Evolutionary conservation across 1,140 invertebrate genomes (phyloP).

Genomic region (Andricus grossulariae): DNA sequence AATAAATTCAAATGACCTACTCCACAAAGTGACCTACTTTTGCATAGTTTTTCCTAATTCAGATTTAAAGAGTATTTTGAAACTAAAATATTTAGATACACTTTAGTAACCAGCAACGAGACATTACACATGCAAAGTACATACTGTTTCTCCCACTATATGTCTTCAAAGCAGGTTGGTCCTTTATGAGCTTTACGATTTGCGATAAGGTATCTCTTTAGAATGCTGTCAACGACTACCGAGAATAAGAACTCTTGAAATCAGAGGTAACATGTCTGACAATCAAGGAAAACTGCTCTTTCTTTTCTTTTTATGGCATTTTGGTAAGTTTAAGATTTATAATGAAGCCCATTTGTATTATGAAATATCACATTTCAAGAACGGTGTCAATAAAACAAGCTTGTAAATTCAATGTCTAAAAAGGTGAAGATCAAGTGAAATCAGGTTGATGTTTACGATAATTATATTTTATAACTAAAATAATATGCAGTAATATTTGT

Average conservation of each 20-base stretch:
- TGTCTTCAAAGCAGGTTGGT: not conserved
- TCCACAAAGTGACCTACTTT: too few species aligned
- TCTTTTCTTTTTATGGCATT: not conserved
- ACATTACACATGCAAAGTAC: too few species aligned
- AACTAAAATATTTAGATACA: too few species aligned
- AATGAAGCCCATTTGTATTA: not conserved
- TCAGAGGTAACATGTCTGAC: slow-evolving; percentile 14
- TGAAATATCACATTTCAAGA: not conserved
- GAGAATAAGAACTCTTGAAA: slow-evolving; percentile 10
- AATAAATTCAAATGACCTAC: too few species aligned
- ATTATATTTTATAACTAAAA: too few species aligned
- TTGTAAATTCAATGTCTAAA: not conserved
- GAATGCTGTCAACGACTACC: not conserved
- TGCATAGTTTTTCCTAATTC: too few species aligned
- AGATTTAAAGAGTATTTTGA: too few species aligned
- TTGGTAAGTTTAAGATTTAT: not conserved
- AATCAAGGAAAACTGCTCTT: not conserved
- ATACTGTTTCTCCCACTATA: not conserved
- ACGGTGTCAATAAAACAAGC: not conserved
- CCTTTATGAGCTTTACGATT: slow-evolving; percentile 9
- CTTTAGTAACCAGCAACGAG: too few species aligned
- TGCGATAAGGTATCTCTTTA: slow-evolving; percentile 3
- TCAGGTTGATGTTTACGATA: too few species aligned
- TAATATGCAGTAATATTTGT: too few species aligned
- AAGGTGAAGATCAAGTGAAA: too few species aligned